phyloP scores from a whole-genome alignment of 2,113 vertebrate species.

The Serilophus lunatus region DNA sequence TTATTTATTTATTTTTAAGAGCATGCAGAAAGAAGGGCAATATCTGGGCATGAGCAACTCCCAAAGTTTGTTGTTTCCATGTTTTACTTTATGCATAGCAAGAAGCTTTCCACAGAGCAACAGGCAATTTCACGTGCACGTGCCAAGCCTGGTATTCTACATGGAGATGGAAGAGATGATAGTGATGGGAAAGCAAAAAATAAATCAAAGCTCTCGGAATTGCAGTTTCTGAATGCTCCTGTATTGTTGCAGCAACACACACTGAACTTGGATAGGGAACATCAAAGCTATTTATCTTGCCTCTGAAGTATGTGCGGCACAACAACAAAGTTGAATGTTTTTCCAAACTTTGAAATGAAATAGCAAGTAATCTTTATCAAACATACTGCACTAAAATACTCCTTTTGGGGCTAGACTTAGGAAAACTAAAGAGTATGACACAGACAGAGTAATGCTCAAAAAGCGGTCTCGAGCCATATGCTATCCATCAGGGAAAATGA shows the following conservation, averaged over 20 bases:
- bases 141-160: background rate
- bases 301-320: background rate
- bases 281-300: background rate
- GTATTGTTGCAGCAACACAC: background rate
- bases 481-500: background rate
- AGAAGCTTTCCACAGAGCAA: background rate
- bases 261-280: background rate
- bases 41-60: background rate
- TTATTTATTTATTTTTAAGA: background rate
- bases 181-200: background rate
- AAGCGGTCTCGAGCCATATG: background rate
- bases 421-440: background rate
- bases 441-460: background rate
- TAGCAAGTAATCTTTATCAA: background rate
- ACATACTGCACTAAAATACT: background rate
- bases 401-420: background rate
- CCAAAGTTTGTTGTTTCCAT: background rate
- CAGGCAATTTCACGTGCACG: rapidly evolving
- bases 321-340: background rate
- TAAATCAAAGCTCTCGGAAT: background rate
- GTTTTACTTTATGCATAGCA: background rate
- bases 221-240: background rate
- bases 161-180: background rate
- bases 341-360: background rate
- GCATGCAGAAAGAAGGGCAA: background rate